Percentiles rank a stretch among this genome's conserved stretches.
phyloP scores from a whole-genome alignment of 2,113 vertebrate genomes.

The Antechinus stuartii region DNA sequence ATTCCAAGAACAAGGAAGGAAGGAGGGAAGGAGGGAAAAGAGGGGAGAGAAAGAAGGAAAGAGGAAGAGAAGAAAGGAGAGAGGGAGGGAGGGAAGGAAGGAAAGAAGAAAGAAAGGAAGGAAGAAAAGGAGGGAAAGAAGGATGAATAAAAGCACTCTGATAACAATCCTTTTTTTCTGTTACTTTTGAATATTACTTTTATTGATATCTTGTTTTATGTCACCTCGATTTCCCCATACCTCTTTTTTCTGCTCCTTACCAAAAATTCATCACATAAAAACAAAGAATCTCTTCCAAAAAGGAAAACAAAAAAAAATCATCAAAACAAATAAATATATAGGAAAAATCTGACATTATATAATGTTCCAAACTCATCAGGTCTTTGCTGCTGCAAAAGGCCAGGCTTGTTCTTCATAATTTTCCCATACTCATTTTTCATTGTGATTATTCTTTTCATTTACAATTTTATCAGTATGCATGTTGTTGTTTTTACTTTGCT shows the following conservation, averaged over 20 bases:
- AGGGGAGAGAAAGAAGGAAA: fast-evolving
- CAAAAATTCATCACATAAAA: no score
- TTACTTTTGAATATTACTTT: no score
- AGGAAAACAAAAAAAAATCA: neutral
- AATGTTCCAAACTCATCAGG: neutral
- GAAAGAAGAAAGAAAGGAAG: no score
- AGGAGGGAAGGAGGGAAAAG: no score
- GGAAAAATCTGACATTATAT: neutral
- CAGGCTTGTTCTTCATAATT: neutral
- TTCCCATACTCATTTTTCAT: neutral
- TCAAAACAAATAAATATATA: neutral
- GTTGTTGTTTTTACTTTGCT: no score
- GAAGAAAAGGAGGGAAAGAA: neutral
- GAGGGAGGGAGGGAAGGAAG: no score
- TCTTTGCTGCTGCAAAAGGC: neutral
- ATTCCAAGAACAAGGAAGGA: neutral
- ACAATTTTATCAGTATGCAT: neutral
- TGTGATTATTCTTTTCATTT: neutral
- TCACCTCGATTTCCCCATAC: no score
- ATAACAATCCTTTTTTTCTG: no score
- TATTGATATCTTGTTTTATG: no score
- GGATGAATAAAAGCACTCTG: no score
- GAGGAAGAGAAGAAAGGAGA: no score
- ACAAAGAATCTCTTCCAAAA: neutral
- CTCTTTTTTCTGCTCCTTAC: no score